Conservation (phyloP, 1,140 invertebrate genomes). For the Thaumatotibia leucotreta region DNA sequence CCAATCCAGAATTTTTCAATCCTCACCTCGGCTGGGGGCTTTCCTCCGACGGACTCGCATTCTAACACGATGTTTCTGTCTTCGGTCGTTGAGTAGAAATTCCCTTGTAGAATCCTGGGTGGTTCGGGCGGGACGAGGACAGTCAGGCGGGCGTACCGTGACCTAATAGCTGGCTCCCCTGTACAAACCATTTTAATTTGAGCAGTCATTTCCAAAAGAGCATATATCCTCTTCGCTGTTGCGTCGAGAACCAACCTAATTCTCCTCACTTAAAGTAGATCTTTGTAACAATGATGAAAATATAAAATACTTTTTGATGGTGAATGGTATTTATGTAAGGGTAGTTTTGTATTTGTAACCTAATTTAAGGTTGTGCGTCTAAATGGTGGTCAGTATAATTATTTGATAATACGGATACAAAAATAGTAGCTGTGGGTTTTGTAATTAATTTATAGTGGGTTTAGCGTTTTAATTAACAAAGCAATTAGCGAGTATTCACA, state of each 20-base stretch:
- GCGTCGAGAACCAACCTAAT: neutral
- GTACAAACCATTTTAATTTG: conserved; percentile 56
- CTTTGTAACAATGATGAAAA: neutral
- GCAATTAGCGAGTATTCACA: neutral
- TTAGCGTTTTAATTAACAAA: neutral
- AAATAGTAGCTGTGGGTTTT: neutral
- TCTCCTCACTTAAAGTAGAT: neutral
- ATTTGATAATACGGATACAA: neutral
- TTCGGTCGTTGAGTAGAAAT: conserved; percentile 87
- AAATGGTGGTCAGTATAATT: neutral
- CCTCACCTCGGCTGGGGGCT: conserved; percentile 93
- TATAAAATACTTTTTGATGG: neutral
- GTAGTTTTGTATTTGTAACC: neutral
- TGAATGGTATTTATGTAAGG: neutral
- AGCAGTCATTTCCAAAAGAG: neutral
- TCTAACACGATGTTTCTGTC: conserved; percentile 93
- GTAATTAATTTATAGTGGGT: neutral
- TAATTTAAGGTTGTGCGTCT: neutral
- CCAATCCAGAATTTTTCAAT: conserved; percentile 16
- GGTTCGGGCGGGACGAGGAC: conserved; percentile 92
- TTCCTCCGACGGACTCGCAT: conserved; percentile 92
- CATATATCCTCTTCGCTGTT: neutral
- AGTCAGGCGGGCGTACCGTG: conserved; percentile 88
- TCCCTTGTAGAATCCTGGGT: conserved; percentile 90
- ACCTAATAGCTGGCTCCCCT: conserved; percentile 87